Evolutionary conservation across 2,113 vertebrate species (phyloP).

Genomic region (Thymallus thymallus): DNA sequence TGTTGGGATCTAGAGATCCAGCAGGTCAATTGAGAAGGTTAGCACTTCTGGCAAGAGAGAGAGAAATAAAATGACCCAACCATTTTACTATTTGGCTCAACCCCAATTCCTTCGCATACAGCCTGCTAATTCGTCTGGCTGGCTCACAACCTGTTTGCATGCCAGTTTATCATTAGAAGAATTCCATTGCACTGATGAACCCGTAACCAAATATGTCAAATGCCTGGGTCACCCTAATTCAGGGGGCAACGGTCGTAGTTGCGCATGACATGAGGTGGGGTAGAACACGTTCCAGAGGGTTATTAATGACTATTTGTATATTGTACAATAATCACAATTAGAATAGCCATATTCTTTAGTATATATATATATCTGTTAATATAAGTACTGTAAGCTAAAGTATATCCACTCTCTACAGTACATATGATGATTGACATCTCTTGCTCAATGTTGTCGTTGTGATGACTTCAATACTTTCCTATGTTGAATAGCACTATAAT

Average conservation of each 20-base stretch:
- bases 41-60: not conserved
- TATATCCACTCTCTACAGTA: no score
- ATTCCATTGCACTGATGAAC: slow-evolving; percentile 31
- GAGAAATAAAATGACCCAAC: slow-evolving; percentile 49
- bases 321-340: no score
- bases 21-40: not conserved
- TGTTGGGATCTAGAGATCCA: not conserved
- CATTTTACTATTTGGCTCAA: slow-evolving; percentile 48
- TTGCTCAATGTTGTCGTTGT: no score
- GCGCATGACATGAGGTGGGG: slow-evolving; percentile 60
- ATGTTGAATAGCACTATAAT: no score
- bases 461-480: no score
- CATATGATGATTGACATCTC: no score
- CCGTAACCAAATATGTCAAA: slow-evolving; percentile 73
- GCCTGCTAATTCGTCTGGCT: slow-evolving; percentile 62
- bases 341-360: no score
- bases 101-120: slow-evolving; percentile 68
- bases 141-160: slow-evolving; percentile 71
- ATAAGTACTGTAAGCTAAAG: no score
- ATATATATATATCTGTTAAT: not conserved
- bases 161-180: slow-evolving; percentile 70
- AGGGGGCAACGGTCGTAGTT: slow-evolving; percentile 3
- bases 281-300: no score
- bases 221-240: slow-evolving; percentile 63
- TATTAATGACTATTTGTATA: no score